Conservation (phyloP, 1,140 invertebrate genomes). For the Hylaeus anthracinus region DNA sequence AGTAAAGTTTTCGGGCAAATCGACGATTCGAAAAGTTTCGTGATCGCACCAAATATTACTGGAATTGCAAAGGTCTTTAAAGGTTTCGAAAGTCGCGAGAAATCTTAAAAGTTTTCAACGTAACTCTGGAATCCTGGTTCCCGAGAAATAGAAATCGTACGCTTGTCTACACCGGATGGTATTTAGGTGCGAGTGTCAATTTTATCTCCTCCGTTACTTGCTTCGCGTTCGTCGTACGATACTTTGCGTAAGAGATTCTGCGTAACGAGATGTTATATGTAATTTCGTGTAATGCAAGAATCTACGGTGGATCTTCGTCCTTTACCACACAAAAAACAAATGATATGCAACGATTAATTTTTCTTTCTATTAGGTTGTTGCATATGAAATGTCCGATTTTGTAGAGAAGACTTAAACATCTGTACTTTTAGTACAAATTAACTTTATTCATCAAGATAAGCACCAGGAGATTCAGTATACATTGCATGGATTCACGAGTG, state of each 20-base stretch:
- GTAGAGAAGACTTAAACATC: too few species aligned
- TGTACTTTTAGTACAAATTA: too few species aligned
- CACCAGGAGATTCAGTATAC: too few species aligned
- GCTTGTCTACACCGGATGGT: conserved; percentile 30
- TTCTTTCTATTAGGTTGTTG: too few species aligned
- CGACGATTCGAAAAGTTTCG: conserved; percentile 32
- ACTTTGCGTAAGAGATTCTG: background rate
- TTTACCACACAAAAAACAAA: too few species aligned
- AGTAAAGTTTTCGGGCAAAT: conserved; percentile 33
- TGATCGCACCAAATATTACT: conserved; percentile 33
- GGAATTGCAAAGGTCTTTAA: conserved; percentile 34
- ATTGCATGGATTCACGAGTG: too few species aligned
- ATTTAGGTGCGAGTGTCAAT: background rate
- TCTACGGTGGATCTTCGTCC: too few species aligned
- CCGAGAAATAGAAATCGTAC: conserved; percentile 33
- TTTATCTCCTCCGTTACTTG: conserved; percentile 16
- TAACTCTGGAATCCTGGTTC: conserved; percentile 23
- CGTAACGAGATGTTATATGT: background rate
- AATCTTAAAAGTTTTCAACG: conserved; percentile 39
- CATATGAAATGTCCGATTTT: too few species aligned
- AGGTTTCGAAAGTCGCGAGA: conserved; percentile 33
- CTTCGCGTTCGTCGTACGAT: background rate
- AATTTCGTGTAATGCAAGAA: too few species aligned
- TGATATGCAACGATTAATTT: too few species aligned
- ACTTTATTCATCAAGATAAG: too few species aligned